Evolutionary conservation across 2,888 invertebrate genomes (phyloP).

Genomic region (Elysia crispata): DNA sequence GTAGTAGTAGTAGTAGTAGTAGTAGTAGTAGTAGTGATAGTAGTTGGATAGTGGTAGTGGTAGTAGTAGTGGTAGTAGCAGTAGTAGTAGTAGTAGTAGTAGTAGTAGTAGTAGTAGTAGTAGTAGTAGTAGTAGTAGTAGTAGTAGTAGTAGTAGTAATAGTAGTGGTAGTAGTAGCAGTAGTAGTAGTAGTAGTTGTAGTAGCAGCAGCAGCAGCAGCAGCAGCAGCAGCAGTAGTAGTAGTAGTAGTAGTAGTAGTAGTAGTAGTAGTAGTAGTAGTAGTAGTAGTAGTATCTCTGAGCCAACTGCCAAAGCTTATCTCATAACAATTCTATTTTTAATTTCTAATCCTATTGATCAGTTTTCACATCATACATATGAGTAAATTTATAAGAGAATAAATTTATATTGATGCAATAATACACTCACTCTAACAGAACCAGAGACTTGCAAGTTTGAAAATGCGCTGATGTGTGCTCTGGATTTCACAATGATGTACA

Average conservation of each 20-base stretch:
- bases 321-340: neutral
- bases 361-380: too few species aligned
- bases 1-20: constrained; percentile 13
- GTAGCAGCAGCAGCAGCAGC: too few species aligned
- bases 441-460: constrained; percentile 15
- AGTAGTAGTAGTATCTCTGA: constrained; percentile 2
- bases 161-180: constrained; percentile 13
- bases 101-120: constrained; percentile 26
- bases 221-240: neutral
- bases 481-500: constrained; percentile 4
- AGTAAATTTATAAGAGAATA: neutral
- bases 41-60: too few species aligned
- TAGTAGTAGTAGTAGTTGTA: constrained; percentile 6
- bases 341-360: neutral
- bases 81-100: constrained; percentile 21
- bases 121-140: constrained; percentile 29
- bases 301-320: too few species aligned
- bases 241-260: constrained; percentile 1
- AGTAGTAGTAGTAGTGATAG: neutral
- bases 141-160: constrained; percentile 28
- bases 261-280: constrained; percentile 3
- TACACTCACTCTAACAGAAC: neutral
- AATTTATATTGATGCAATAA: neutral
- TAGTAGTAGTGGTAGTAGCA: constrained; percentile 9
- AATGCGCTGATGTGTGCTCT: constrained; percentile 21